phyloP scores from a whole-genome alignment of 1,140 invertebrate genomes.

The Aethina tumida region DNA sequence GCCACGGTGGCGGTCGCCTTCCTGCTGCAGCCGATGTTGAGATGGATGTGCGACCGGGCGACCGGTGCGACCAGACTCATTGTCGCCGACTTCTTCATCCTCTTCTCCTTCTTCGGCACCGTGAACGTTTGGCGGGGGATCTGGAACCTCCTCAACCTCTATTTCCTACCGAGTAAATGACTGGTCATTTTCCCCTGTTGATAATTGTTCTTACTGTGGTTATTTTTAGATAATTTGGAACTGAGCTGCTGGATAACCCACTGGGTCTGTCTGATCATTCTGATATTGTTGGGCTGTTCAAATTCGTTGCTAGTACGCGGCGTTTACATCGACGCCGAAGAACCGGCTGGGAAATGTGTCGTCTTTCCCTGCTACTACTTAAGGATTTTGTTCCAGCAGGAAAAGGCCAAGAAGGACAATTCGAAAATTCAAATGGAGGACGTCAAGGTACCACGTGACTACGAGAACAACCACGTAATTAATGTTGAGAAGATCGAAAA shows the following conservation, averaged over 20 bases:
- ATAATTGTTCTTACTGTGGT: neutral
- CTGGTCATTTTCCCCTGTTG: too few relatives aligned
- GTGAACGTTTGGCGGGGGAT: slow-evolving; percentile 81
- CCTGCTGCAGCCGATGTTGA: slow-evolving; percentile 58
- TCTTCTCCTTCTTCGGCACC: slow-evolving; percentile 68
- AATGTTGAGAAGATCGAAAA: slow-evolving; percentile 6
- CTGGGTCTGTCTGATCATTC: slow-evolving; percentile 56
- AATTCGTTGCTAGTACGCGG: slow-evolving; percentile 75
- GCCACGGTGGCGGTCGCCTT: slow-evolving; percentile 59
- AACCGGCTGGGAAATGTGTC: slow-evolving; percentile 66
- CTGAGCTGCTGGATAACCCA: slow-evolving; percentile 71
- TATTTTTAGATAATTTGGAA: slow-evolving; percentile 48
- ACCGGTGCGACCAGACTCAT: slow-evolving; percentile 55
- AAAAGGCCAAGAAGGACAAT: slow-evolving; percentile 45
- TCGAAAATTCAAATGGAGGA: slow-evolving; percentile 16
- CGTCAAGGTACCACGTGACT: slow-evolving; percentile 28
- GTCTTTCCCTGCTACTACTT: slow-evolving; percentile 74
- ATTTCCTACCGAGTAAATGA: slow-evolving; percentile 56
- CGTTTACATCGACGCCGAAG: slow-evolving; percentile 75
- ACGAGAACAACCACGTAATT: slow-evolving; percentile 21
- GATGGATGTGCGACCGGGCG: slow-evolving; percentile 53
- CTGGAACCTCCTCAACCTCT: slow-evolving; percentile 71
- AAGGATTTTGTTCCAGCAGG: slow-evolving; percentile 60
- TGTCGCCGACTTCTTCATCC: slow-evolving; percentile 62
- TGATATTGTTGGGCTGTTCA: slow-evolving; percentile 71